Conservation (phyloP, 2,797 vertebrate species). For the Catostomus latipinnis region DNA sequence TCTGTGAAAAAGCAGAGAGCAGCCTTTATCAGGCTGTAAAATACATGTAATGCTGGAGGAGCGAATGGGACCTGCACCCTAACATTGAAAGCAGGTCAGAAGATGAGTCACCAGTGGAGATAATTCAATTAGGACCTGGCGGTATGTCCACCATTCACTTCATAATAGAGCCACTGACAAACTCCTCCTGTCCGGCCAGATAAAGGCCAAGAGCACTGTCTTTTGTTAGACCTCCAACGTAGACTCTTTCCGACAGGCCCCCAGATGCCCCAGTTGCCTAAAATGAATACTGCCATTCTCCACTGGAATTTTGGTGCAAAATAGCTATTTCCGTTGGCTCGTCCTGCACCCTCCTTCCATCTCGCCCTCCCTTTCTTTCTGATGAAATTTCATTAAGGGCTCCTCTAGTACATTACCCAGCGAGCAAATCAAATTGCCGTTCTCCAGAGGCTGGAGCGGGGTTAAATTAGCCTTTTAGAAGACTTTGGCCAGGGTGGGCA, state of each 20-base stretch:
- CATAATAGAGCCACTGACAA: constrained; percentile 68
- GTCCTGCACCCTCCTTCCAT: constrained; percentile 25
- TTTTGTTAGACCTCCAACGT: constrained; percentile 66
- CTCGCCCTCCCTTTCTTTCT: constrained; percentile 35
- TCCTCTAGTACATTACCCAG: constrained; percentile 74
- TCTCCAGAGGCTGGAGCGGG: constrained; percentile 67
- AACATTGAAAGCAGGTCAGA: constrained; percentile 66
- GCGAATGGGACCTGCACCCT: constrained; percentile 48
- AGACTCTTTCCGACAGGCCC: constrained; percentile 49
- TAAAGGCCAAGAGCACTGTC: constrained; percentile 62
- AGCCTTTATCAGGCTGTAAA: constrained; percentile 43
- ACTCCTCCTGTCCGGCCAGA: constrained; percentile 65
- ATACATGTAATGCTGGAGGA: constrained; percentile 20
- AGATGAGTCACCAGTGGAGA: constrained; percentile 62
- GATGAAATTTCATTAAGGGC: constrained; percentile 71
- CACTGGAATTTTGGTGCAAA: constrained; percentile 62
- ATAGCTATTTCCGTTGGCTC: constrained; percentile 60
- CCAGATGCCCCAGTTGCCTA: constrained; percentile 55
- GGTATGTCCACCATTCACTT: constrained; percentile 64
- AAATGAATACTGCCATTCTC: constrained; percentile 59
- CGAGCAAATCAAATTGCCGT: constrained; percentile 74
- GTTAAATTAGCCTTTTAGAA: constrained; percentile 77
- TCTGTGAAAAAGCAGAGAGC: constrained; percentile 36
- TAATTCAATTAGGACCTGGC: constrained; percentile 71
- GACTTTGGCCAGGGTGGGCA: constrained; percentile 66